phyloP scores from a whole-genome alignment of 2,888 invertebrate genomes.

The Brachypterus glaber region DNA sequence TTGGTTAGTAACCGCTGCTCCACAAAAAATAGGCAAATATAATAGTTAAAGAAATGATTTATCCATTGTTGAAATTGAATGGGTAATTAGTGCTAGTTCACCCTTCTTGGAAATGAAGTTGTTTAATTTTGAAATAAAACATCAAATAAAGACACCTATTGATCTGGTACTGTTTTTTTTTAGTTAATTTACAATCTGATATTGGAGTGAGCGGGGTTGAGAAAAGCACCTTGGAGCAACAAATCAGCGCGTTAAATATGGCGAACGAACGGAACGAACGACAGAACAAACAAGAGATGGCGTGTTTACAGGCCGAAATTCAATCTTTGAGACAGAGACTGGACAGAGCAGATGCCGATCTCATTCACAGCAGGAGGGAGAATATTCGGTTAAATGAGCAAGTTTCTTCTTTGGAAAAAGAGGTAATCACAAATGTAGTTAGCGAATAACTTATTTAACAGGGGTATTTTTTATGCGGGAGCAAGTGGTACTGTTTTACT shows the following conservation, averaged over 20 bases:
- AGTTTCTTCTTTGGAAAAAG: slow-evolving; percentile 69
- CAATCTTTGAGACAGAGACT: slow-evolving; percentile 64
- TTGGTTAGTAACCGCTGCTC: no score
- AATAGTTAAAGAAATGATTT: no score
- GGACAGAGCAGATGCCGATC: slow-evolving; percentile 71
- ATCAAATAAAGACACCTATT: background rate
- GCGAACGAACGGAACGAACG: slow-evolving; percentile 62
- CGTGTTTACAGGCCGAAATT: slow-evolving; percentile 66
- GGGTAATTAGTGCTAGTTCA: no score
- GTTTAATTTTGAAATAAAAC: background rate
- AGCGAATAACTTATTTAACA: no score
- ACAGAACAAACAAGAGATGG: slow-evolving; percentile 65
- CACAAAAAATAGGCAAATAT: no score
- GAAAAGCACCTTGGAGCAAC: slow-evolving; percentile 70
- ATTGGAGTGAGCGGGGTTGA: slow-evolving; percentile 66
- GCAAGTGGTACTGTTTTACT: no score
- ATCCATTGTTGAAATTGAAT: no score
- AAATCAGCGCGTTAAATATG: slow-evolving; percentile 58
- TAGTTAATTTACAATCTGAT: slow-evolving; percentile 67
- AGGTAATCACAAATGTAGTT: no score
- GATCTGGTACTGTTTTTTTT: slow-evolving; percentile 19
- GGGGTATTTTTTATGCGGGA: no score
- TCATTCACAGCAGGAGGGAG: slow-evolving; percentile 70
- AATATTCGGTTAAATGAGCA: slow-evolving; percentile 70
- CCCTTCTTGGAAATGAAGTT: background rate